Evolutionary conservation across 1,140 invertebrate genomes (phyloP), one percentile per base, ranked within the genome.

Genomic region (Anagrus nilaparvatae): DNA sequence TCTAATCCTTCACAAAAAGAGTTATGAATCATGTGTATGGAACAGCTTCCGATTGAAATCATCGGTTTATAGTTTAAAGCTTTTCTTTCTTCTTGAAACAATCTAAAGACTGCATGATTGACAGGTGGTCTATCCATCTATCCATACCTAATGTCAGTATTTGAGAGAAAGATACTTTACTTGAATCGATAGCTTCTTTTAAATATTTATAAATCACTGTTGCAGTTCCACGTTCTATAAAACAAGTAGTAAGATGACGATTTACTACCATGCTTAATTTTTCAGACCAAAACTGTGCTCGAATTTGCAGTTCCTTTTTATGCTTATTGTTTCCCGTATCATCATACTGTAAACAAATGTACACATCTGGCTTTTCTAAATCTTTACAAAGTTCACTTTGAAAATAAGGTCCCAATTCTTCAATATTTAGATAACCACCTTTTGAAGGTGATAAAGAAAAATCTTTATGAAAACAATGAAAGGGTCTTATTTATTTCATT

Each of bases 291-390:
- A 17, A 40, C n/a, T 12, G 17, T 19, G 30, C 18, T 19, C 3
- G 28, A 4, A 40, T 30, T 30, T 40, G 37, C 16, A 40, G 18
- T n/a, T 40, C 37, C 16, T 40, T 40, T 29, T 40, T 40, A 20
- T 14, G 5, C n/a, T 40, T 30, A 29, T 3, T 35, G 12, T n/a
- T n/a, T 21, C 13, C 16, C 16, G 33, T 35, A 8, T 35, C 18
- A 35, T 20, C 19, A 17, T 6, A 40, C n/a, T 18, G 25, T 17
- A 40, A 16, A 29, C 4, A 8, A 30, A 30, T 18, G 10, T 7
- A 38, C 16, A 24, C 12, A 4, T 30, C 4, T 4, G 28, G 12
- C 4, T 4, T 13, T 4, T 30, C 5, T 17, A 38, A 27, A 14
- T 38, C 36, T 27, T 38, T 18, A 4, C 25, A 27, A 12, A 38